Conservation (phyloP, 2,113 vertebrate genomes). For the Oncorhynchus masou region DNA sequence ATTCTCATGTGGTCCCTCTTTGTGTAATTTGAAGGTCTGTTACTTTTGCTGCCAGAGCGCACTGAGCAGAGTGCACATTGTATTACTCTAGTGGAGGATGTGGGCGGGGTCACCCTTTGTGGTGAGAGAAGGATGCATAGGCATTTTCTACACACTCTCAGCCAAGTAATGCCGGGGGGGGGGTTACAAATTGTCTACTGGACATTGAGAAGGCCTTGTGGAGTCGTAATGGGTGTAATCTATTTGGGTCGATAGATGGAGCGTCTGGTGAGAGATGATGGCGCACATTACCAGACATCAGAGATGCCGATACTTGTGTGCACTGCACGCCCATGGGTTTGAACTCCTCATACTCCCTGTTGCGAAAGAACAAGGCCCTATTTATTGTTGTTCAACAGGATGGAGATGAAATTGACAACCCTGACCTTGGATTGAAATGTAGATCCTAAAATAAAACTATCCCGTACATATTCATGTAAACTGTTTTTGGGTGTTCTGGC, state of each 20-base stretch:
- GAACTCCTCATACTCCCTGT: conserved; percentile 10
- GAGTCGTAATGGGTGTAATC: conserved; percentile 47
- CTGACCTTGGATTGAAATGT: not conserved
- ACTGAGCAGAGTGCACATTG: not conserved
- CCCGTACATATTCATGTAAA: too few species aligned
- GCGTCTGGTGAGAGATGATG: conserved; percentile 15
- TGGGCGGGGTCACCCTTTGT: conserved; percentile 44
- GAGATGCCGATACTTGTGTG: conserved; percentile 38
- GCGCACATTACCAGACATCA: conserved; percentile 47
- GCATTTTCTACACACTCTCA: not conserved
- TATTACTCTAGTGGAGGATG: not conserved
- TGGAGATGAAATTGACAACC: conserved; percentile 6
- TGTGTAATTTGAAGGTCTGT: not conserved
- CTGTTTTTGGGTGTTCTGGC: too few species aligned
- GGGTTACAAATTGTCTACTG: conserved; percentile 49
- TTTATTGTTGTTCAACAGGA: conserved; percentile 30
- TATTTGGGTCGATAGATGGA: conserved; percentile 28
- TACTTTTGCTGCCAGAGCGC: not conserved
- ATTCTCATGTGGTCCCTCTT: not conserved
- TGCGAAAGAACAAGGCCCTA: conserved; percentile 28
- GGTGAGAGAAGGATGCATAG: conserved; percentile 2
- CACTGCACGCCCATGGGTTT: conserved; percentile 28
- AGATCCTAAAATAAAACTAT: too few species aligned
- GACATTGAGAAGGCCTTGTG: conserved; percentile 27
- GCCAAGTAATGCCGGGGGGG: conserved; percentile 7